Conservation (phyloP, 2,797 vertebrate genomes). For the Picus viridis region DNA sequence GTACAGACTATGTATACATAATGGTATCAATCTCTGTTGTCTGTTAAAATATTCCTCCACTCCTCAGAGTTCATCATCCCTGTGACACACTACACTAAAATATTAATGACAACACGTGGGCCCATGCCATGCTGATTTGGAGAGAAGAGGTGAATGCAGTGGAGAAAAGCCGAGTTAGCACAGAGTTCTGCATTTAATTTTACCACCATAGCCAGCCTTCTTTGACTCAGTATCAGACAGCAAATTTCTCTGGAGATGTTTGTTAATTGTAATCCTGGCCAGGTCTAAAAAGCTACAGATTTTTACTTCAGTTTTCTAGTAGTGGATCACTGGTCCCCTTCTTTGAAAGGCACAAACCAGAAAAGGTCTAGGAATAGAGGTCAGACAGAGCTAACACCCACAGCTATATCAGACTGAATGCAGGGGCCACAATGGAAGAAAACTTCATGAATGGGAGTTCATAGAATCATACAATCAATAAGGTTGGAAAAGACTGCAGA, state of each 20-base stretch:
- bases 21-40: not conserved
- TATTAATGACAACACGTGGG: fast-evolving
- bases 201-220: not conserved
- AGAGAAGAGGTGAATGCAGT: not conserved
- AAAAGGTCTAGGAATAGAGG: not conserved
- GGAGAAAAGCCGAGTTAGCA: not conserved
- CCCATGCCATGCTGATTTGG: not conserved
- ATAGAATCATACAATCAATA: not conserved
- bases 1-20: not conserved
- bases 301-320: not conserved
- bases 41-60: not conserved
- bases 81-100: not conserved
- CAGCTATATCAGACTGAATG: not conserved
- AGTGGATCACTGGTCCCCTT: not conserved
- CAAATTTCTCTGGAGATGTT: not conserved
- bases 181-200: not conserved
- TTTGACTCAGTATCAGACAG: not conserved
- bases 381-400: not conserved
- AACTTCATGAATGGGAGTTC: not conserved
- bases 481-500: too few species aligned
- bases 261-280: not conserved
- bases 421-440: not conserved
- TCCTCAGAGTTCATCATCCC: not conserved
- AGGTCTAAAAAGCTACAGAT: not conserved
- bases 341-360: not conserved